These are phyloP conservation scores for Penaeus japonicus DNA, from an alignment of 1,140 invertebrate genomes.

Conservation along the genomic window DNA sequence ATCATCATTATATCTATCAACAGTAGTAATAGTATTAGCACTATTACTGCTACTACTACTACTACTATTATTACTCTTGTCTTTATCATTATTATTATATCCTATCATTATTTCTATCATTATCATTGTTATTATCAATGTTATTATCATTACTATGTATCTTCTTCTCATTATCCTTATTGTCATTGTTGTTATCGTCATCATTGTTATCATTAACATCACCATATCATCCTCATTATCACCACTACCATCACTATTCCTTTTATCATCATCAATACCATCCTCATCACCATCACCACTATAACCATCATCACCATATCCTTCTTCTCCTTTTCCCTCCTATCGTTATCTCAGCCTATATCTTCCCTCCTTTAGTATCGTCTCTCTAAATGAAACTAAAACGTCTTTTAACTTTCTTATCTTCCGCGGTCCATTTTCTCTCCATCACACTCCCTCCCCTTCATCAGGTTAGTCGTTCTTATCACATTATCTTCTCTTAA, in stretches of 20 bases:
- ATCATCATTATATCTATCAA: too few relatives aligned
- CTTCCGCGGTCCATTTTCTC: neutral
- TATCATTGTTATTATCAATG: neutral
- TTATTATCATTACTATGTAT: too few relatives aligned
- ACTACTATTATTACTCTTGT: too few relatives aligned
- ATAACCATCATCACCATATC: too few relatives aligned
- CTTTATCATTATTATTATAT: neutral
- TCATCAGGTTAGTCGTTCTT: neutral
- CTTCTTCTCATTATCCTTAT: neutral
- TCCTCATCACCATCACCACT: too few relatives aligned
- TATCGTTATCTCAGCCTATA: neutral
- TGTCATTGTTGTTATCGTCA: neutral
- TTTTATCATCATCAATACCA: too few relatives aligned
- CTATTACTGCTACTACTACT: too few relatives aligned
- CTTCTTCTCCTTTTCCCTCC: neutral
- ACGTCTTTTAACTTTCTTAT: neutral
- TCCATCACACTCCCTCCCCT: neutral
- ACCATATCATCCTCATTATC: neutral
- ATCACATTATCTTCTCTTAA: neutral
- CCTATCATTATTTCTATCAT: neutral
- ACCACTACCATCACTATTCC: too few relatives aligned
- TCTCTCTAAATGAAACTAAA: neutral
- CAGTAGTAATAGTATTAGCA: too few relatives aligned
- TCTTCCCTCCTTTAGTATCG: neutral
- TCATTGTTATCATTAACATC: too few relatives aligned